phyloP scores from a whole-genome alignment of 2,888 invertebrate genomes.

The Macrosoma leucophasiata region DNA sequence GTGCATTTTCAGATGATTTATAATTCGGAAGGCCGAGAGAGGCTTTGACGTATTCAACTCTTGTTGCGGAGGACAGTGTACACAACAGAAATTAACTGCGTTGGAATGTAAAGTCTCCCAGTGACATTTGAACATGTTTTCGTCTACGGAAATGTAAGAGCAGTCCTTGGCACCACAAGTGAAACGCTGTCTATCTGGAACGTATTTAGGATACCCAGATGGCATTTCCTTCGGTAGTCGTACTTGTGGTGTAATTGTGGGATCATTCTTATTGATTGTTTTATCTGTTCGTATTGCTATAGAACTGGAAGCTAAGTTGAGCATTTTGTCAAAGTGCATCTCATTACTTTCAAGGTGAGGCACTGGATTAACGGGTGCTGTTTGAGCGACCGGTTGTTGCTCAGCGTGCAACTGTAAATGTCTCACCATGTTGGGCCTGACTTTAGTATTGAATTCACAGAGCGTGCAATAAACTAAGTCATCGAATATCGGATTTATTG shows the following conservation, averaged over 20 bases:
- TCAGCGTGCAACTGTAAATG: constrained; percentile 81
- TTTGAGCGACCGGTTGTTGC: constrained; percentile 78
- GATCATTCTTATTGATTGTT: constrained; percentile 25
- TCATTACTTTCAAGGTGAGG: constrained; percentile 86
- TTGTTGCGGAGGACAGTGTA: constrained; percentile 80
- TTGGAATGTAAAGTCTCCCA: constrained; percentile 82
- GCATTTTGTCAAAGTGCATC: constrained; percentile 90
- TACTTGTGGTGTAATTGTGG: constrained; percentile 19
- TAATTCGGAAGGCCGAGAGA: constrained; percentile 77
- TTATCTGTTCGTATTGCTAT: constrained; percentile 36
- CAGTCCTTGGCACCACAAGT: constrained; percentile 84
- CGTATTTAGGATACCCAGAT: constrained; percentile 58
- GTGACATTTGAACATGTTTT: constrained; percentile 82
- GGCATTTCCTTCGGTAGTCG: constrained; percentile 38
- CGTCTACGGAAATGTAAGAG: constrained; percentile 82
- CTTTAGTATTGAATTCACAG: constrained; percentile 82
- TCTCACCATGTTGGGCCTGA: constrained; percentile 81
- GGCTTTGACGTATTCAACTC: constrained; percentile 58
- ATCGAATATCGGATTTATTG: constrained; percentile 78
- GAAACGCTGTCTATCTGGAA: constrained; percentile 75
- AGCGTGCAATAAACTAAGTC: constrained; percentile 77
- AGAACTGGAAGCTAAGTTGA: constrained; percentile 86
- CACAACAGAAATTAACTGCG: constrained; percentile 78
- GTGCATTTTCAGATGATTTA: constrained; percentile 85
- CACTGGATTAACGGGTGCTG: constrained; percentile 87